Evolutionary conservation across 1,140 invertebrate genomes (phyloP).

Genomic region (Euglossa dilemma): DNA sequence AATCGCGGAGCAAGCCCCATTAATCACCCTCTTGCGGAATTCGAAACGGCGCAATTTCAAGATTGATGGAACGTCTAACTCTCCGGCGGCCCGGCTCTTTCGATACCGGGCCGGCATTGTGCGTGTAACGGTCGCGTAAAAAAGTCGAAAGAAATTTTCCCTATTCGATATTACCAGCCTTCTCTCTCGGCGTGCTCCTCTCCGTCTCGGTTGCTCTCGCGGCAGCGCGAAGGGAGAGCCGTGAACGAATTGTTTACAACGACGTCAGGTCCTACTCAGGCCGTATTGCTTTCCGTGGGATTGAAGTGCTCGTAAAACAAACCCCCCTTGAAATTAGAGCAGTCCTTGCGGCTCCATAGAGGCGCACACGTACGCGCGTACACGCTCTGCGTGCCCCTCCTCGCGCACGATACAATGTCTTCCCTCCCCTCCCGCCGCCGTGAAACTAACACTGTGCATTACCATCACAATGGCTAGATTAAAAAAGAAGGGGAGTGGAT

Average conservation of each 20-base stretch:
- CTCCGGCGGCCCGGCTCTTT: not conserved
- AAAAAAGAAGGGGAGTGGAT: conserved; percentile 77
- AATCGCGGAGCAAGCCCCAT: not conserved
- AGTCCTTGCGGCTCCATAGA: conserved; percentile 74
- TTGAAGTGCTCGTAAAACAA: conserved; percentile 79
- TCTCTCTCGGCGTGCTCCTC: not conserved
- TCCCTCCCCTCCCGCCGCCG: conserved; percentile 41
- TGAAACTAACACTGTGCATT: conserved; percentile 80
- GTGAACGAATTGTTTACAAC: conserved; percentile 58
- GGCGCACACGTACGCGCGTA: conserved; percentile 12
- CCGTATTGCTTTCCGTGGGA: conserved; percentile 76
- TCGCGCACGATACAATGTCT: conserved; percentile 75
- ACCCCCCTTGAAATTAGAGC: conserved; percentile 77
- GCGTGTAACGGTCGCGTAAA: conserved; percentile 36
- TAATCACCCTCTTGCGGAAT: conserved; percentile 38
- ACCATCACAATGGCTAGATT: conserved; percentile 80
- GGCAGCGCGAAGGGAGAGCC: not conserved
- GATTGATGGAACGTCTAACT: conserved; percentile 40
- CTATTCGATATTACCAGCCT: conserved; percentile 43
- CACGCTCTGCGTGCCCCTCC: conserved; percentile 56
- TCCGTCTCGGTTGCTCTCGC: not conserved
- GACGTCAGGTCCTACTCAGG: conserved; percentile 74
- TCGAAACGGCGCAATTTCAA: conserved; percentile 35
- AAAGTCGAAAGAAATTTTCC: conserved; percentile 49
- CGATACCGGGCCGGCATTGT: conserved; percentile 1